These are phyloP conservation scores for Bombus consobrinus DNA, from an alignment of 1,140 invertebrate species.

Conservation along the genomic window DNA sequence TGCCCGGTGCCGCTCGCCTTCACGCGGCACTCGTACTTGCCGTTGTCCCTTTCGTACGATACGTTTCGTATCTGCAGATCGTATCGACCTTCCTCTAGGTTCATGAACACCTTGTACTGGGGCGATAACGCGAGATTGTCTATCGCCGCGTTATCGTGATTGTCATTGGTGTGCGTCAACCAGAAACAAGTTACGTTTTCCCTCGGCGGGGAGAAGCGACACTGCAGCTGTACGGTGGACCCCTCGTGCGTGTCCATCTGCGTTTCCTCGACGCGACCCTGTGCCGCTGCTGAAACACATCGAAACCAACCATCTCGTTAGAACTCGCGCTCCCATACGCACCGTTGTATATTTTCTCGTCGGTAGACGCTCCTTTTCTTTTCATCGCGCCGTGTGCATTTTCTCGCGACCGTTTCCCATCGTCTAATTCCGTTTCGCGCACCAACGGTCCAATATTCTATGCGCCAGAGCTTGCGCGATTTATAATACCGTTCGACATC, in stretches of 20 bases:
- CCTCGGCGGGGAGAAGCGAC: conserved; percentile 74
- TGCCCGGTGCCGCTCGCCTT: conserved; percentile 92
- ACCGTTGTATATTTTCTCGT: neutral
- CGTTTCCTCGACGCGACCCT: conserved; percentile 76
- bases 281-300: conserved; percentile 68
- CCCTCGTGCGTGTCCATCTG: conserved; percentile 81
- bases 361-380: neutral
- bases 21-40: conserved; percentile 94
- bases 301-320: conserved; percentile 15
- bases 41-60: conserved; percentile 95
- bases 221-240: conserved; percentile 78
- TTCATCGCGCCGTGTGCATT: conserved; percentile 17
- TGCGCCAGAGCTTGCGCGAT: neutral
- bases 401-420: neutral
- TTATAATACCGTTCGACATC: neutral
- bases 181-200: conserved; percentile 79
- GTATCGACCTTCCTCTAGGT: conserved; percentile 91
- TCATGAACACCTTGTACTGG: conserved; percentile 78
- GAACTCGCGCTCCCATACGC: neutral
- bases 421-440: neutral
- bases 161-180: conserved; percentile 79
- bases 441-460: neutral
- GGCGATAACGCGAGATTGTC: conserved; percentile 75
- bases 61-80: conserved; percentile 94
- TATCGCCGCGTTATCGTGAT: conserved; percentile 80